Evolutionary conservation across 2,888 invertebrate species (phyloP), one percentile per base, ranked within the genome.

Genomic region (Scelioninae gen. 1): DNA sequence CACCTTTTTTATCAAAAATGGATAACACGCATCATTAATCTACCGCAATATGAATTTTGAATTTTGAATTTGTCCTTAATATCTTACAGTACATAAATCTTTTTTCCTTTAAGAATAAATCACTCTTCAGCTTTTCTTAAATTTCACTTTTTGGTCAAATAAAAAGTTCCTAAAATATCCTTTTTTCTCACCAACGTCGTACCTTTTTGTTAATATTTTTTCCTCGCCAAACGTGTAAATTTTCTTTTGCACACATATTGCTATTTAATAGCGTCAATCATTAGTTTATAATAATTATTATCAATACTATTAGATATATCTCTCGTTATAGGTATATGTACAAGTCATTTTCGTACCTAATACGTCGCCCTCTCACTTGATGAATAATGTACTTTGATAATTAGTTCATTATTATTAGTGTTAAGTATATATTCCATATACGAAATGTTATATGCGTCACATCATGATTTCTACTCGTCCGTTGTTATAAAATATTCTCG

Each of bases 21-120:
- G 88, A 87, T 87, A 91, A 91, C 89, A 88, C 87, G 86, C 88
- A 85, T 82, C 84, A 79, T 79, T 78, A 74, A 81, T 83, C 74
- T 83, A 85, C 84, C 87, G 85, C 87, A 88, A 90, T 90, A 89
- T 90, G 90, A 92, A 92, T 92, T 92, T 91, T 88, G 91, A 92
- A 92, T 92, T 92, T 92, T 89, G 90, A 91, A 90, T 88, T 89
- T 85, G 83, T 82, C 82, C 85, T 85, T 84, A 85, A 85, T 83
- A 86, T 85, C 83, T 85, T 87, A 86, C 84, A 85, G 87, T 88
- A 87, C 87, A 88, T 82, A 83, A 85, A 86, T 83, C 62, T 79
- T 83, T 84, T 85, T 63, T 66, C 55, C 43, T 86, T 87, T 90
- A 90, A 89, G 88, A 91, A 90, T 89, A 88, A 90, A 90, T 88